These are phyloP conservation scores for Stichodactyla helianthus DNA, from an alignment of 64 coral and sea anemone genomes.

Conservation along the genomic window DNA sequence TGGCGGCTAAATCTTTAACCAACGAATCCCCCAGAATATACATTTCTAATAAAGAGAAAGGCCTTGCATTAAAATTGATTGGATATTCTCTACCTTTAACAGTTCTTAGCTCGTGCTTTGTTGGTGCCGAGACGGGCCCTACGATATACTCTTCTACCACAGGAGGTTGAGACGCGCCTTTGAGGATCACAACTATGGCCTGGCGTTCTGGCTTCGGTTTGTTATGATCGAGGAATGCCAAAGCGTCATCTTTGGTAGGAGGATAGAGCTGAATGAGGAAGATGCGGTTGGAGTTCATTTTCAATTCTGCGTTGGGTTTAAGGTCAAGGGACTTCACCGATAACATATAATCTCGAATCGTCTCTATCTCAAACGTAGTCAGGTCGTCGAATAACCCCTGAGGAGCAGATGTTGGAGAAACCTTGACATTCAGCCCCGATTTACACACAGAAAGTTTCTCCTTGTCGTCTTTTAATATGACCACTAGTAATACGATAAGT, in stretches of 20 bases:
- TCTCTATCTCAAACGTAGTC: conserved; percentile 3
- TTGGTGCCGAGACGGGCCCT: conserved; percentile 12
- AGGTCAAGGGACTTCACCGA: background rate
- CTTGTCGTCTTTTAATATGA: background rate
- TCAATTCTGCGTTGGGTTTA: background rate
- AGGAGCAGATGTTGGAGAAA: background rate
- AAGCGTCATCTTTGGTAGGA: conserved; percentile 43
- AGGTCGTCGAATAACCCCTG: conserved; percentile 40
- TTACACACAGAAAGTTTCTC: background rate
- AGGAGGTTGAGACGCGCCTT: conserved; percentile 40
- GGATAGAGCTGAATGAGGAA: conserved; percentile 50
- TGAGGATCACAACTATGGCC: conserved; percentile 59
- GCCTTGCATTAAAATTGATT: conserved; percentile 37
- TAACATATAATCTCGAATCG: conserved; percentile 25
- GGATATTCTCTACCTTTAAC: background rate
- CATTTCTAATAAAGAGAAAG: background rate
- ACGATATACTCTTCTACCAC: conserved; percentile 61
- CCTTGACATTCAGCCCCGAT: conserved; percentile 1
- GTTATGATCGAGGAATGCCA: conserved; percentile 45
- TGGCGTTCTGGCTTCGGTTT: conserved; percentile 32
- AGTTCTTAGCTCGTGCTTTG: background rate
- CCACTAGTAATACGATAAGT: conserved; percentile 50
- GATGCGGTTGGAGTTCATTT: conserved; percentile 44
- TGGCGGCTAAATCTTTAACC: background rate
- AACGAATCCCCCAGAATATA: background rate